A percentile compares a stretch with the other conserved stretches of the same genome.
Evolutionary conservation across 2,113 vertebrate genomes (phyloP).

Genomic region (Albula goreensis): DNA sequence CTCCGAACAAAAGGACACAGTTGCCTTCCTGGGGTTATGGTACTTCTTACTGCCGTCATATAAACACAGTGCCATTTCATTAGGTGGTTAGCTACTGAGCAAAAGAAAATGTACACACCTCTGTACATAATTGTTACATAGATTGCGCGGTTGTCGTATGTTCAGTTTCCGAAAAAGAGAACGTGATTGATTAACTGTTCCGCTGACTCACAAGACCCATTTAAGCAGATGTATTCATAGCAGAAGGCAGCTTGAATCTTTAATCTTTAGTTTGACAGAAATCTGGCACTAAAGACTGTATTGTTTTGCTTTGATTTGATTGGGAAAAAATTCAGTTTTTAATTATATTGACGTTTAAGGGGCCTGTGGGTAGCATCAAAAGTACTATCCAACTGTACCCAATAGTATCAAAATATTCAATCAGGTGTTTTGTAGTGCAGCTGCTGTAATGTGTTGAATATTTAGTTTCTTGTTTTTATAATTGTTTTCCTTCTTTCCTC

Average conservation of each 20-base stretch:
- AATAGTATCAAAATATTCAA: too few species aligned
- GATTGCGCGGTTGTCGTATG: neutral
- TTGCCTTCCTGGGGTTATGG: neutral
- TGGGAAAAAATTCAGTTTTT: neutral
- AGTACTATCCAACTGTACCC: neutral
- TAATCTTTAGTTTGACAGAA: neutral
- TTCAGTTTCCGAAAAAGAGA: neutral
- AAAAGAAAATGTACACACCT: neutral
- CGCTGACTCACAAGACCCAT: neutral
- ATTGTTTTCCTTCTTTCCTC: neutral
- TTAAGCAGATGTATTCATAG: neutral
- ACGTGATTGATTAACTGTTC: neutral
- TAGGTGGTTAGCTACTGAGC: neutral
- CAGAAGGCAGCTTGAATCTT: neutral
- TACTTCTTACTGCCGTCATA: neutral
- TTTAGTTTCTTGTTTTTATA: neutral
- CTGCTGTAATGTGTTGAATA: neutral
- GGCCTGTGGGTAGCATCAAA: neutral
- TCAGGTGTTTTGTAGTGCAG: neutral
- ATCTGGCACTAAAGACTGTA: neutral
- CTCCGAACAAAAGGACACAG: neutral
- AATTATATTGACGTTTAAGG: neutral
- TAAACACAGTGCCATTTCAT: neutral
- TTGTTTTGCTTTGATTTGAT: neutral
- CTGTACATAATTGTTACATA: neutral